These are phyloP conservation scores for Dunckerocampus dactyliophorus DNA, from an alignment of 2,113 vertebrate genomes.

Conservation along the genomic window DNA sequence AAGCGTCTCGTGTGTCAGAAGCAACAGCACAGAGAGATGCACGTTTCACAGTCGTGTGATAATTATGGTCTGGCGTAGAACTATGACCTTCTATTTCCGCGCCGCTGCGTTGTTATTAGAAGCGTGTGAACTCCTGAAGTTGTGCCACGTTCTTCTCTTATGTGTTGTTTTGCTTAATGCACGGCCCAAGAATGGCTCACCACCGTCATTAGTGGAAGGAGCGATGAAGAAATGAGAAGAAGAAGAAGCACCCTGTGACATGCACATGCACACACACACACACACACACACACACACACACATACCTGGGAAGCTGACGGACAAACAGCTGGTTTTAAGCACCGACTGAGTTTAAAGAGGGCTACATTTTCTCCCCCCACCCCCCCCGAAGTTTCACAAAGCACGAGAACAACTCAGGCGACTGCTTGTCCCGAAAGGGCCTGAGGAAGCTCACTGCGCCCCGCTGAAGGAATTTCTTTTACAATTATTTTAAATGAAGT, in stretches of 20 bases:
- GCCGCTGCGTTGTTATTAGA: no score
- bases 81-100: no score
- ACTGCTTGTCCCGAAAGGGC: constrained; percentile 8
- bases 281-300: constrained; percentile 8
- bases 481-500: no score
- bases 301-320: constrained; percentile 21
- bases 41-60: no score
- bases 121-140: no score
- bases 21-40: no score
- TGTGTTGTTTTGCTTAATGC: constrained; percentile 26
- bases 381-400: neutral
- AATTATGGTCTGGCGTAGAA: no score
- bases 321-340: constrained; percentile 45
- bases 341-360: constrained; percentile 14
- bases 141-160: constrained; percentile 1
- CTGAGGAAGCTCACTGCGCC: neutral
- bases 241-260: constrained; percentile 33
- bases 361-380: neutral
- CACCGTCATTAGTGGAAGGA: constrained; percentile 46
- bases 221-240: constrained; percentile 27
- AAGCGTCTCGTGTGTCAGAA: no score
- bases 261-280: neutral
- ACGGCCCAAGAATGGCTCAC: constrained; percentile 42
- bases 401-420: constrained; percentile 16
- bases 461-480: constrained; percentile 5